phyloP scores from a whole-genome alignment of 2,888 invertebrate genomes.

The Nemoura dubitans region DNA sequence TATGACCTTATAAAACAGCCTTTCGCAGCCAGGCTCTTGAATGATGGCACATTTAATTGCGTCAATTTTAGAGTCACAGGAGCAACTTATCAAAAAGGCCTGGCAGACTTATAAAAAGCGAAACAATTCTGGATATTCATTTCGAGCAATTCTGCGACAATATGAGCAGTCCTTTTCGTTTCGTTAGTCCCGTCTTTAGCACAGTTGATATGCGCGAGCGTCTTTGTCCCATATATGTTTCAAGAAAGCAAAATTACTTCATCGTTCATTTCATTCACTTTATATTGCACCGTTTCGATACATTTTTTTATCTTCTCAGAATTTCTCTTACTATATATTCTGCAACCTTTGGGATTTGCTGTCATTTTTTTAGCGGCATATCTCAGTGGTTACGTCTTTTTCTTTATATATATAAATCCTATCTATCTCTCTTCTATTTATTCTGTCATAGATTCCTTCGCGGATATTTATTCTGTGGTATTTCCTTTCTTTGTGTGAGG shows the following conservation, averaged over 20 bases:
- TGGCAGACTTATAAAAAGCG: background rate
- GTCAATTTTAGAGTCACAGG: background rate
- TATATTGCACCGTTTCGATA: conserved; percentile 28
- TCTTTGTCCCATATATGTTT: background rate
- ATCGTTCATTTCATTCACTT: conserved; percentile 19
- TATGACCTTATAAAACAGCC: background rate
- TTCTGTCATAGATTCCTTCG: conserved; percentile 42
- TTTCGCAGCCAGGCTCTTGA: background rate
- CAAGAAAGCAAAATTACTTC: background rate
- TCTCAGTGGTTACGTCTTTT: conserved; percentile 40
- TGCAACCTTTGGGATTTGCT: conserved; percentile 37
- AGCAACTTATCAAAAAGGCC: background rate
- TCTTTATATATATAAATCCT: conserved; percentile 42
- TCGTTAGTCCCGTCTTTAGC: background rate
- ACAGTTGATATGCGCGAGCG: background rate
- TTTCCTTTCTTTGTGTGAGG: conserved; percentile 39
- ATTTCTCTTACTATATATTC: conserved; percentile 25
- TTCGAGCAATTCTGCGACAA: background rate
- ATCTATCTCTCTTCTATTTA: conserved; percentile 43
- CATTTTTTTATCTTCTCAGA: conserved; percentile 22
- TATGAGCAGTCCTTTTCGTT: background rate
- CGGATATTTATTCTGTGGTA: conserved; percentile 42
- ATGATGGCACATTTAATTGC: conserved; percentile 19
- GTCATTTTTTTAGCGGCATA: conserved; percentile 40
- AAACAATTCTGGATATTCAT: background rate